Evolutionary conservation across 2,797 vertebrate species (phyloP), one percentile per base, ranked within the genome.

Genomic region (Crax fasciolata): DNA sequence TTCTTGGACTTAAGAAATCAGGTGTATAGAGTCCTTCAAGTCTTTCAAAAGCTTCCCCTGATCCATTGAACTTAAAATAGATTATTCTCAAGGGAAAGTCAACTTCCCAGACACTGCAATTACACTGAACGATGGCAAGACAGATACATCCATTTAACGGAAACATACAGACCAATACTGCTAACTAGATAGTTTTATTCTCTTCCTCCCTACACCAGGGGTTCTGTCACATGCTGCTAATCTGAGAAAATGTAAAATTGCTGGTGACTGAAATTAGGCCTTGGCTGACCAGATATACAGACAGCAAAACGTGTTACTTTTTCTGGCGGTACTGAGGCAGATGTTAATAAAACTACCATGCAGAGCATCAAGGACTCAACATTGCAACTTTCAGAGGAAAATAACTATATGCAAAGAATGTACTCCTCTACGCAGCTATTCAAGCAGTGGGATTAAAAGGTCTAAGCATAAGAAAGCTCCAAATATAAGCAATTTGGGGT

Each of bases 61-160:
- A 97, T 97, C 97, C 97, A 98, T 96, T 98, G 97, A 97, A 97
- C 96, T 97, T 97, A 97, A 98, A 98, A 98, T 96, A 98, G 97
- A 98, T 98, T 96, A 97, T 92, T 97, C 97, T 97, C 95, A 67
- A 93, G 96, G 97, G 97, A 97, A 95, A 96, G 93, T 97, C 95
- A 96, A 71, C 98, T 98, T 98, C 92, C 96, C 77, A 87, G 97
- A 97, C 96, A 97, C 85, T 94, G 97, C 96, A 98, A 98, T 98
- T 98, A 98, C 87, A 68, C 86, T 97, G 97, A 98, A 97, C 86
- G 97, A 98, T 97, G 96, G 97, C 73, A 92, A 96, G 92, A 87
- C 84, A 92, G 95, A 97, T 96, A 97, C 96, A 98, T 97, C 93
- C 78, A 72, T 98, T 97, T 98, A 97, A 95, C 95, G 88, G 95